Conservation (phyloP, 2,888 invertebrate species). For the Cerastis leucographa region DNA sequence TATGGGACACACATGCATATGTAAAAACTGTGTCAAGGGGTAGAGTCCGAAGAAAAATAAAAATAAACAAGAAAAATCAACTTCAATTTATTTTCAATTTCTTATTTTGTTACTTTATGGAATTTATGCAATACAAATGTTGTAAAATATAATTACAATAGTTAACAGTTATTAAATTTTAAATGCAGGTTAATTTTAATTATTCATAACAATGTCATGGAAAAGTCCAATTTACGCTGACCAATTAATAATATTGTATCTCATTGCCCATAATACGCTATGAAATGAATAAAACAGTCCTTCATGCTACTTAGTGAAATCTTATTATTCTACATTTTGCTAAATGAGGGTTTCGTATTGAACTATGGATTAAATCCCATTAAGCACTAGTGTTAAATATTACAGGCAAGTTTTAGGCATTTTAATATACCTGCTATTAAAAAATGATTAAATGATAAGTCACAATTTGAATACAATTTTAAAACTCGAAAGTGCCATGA, state of each 20-base stretch:
- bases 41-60: conserved; percentile 63
- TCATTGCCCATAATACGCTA: conserved; percentile 70
- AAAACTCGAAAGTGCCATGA: conserved; percentile 79
- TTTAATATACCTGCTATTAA: conserved; percentile 73
- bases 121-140: conserved; percentile 89
- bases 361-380: conserved; percentile 83
- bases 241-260: conserved; percentile 70
- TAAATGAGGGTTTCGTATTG: conserved; percentile 77
- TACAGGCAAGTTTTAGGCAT: conserved; percentile 89
- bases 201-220: conserved; percentile 87
- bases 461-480: conserved; percentile 65
- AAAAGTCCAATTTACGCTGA: conserved; percentile 77
- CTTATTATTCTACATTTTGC: conserved; percentile 79
- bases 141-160: conserved; percentile 89
- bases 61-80: conserved; percentile 85
- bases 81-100: conserved; percentile 89
- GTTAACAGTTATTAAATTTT: conserved; percentile 88
- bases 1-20: background rate
- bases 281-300: conserved; percentile 70
- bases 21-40: background rate
- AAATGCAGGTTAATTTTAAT: conserved; percentile 85
- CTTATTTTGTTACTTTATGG: conserved; percentile 86
- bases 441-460: conserved; percentile 64
- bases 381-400: conserved; percentile 79
- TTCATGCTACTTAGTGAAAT: conserved; percentile 73